phyloP scores from a whole-genome alignment of 2,797 vertebrate genomes.

The Lagocephalus sceleratus region DNA sequence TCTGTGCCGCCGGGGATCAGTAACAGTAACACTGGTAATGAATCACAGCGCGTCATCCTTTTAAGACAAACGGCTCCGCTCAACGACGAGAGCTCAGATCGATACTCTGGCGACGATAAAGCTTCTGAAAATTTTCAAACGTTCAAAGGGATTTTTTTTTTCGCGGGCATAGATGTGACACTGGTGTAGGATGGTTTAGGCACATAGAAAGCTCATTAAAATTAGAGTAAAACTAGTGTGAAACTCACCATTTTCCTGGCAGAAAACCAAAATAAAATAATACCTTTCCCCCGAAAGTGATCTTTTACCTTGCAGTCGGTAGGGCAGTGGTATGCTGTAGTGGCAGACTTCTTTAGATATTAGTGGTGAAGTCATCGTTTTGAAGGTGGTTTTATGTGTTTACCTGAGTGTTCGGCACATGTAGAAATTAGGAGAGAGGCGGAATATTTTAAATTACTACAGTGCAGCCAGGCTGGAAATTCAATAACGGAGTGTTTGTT shows the following conservation, averaged over 20 bases:
- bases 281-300: too few species aligned
- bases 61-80: conserved; percentile 12
- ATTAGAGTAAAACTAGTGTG: neutral
- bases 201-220: too few species aligned
- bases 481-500: conserved; percentile 13
- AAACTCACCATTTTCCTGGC: neutral
- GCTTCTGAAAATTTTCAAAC: neutral
- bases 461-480: conserved; percentile 2
- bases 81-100: neutral
- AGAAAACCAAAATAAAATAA: too few species aligned
- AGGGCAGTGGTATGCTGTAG: neutral
- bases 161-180: conserved; percentile 12
- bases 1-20: conserved; percentile 6
- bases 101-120: neutral
- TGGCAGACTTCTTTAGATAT: neutral
- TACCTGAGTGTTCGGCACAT: conserved; percentile 17
- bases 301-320: too few species aligned
- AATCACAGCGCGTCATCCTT: conserved; percentile 13
- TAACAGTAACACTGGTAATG: neutral
- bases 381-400: conserved; percentile 16
- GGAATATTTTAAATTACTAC: too few species aligned
- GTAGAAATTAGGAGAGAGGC: conserved; percentile 4
- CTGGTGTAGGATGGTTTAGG: too few species aligned
- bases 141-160: conserved; percentile 9
- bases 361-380: conserved; percentile 12